These are phyloP conservation scores for Rhea pennata DNA, from an alignment of 2,113 vertebrate genomes.

Conservation along the genomic window DNA sequence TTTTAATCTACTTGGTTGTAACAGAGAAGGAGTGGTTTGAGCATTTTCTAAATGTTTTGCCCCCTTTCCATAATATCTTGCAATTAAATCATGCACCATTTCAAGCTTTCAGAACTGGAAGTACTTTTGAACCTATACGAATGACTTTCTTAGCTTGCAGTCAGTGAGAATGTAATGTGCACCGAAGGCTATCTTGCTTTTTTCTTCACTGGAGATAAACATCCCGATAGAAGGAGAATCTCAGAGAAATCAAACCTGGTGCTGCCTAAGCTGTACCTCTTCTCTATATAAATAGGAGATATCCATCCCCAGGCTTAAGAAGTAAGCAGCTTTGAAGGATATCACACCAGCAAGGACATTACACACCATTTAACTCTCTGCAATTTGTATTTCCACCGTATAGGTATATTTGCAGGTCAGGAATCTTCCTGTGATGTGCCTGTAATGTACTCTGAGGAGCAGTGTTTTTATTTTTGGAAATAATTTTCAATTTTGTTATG, in stretches of 20 bases:
- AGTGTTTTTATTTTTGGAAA: neutral
- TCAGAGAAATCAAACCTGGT: neutral
- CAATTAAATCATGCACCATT: neutral
- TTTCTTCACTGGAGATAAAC: neutral
- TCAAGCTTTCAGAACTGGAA: neutral
- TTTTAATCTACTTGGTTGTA: neutral
- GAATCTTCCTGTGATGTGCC: neutral
- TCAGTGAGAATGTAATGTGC: neutral
- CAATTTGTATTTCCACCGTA: neutral
- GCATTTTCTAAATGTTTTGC: accelerated
- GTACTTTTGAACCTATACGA: neutral
- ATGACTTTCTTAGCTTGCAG: neutral
- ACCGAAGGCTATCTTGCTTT: neutral
- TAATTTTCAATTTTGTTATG: neutral
- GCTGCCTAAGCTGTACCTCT: neutral
- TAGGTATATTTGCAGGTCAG: neutral
- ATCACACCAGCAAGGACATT: neutral
- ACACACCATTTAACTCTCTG: neutral
- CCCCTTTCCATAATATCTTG: neutral
- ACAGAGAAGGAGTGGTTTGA: neutral
- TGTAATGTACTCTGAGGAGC: neutral
- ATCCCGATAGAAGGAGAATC: neutral
- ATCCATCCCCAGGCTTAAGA: neutral
- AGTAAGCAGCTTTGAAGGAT: neutral
- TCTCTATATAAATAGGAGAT: neutral